Conservation (phyloP, 2,113 vertebrate genomes). For the Syrrhaptes paradoxus region DNA sequence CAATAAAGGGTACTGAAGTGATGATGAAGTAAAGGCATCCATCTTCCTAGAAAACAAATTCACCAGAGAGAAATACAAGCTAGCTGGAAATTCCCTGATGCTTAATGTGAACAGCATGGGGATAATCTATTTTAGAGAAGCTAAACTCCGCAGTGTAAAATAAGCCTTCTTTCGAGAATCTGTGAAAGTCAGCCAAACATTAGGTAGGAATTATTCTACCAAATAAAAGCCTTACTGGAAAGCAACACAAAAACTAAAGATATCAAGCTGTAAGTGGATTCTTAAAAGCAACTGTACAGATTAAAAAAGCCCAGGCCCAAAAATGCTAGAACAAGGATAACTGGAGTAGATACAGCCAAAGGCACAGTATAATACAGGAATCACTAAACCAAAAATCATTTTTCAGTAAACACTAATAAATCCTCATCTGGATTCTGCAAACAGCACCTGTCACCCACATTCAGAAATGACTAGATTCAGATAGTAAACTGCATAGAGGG, state of each 20-base stretch:
- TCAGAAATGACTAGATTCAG: not conserved
- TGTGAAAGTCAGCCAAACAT: not conserved
- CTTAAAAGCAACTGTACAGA: not conserved
- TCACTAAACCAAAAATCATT: not conserved
- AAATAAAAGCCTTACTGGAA: slow-evolving; percentile 22
- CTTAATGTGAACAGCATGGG: slow-evolving; percentile 8
- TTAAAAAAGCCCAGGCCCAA: not conserved
- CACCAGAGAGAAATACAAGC: not conserved
- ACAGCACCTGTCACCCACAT: not conserved
- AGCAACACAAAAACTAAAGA: not conserved
- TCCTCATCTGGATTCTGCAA: not conserved
- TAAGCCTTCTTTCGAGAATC: not conserved
- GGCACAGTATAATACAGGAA: not conserved
- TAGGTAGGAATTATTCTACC: not conserved
- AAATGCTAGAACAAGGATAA: not conserved
- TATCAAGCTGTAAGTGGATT: not conserved
- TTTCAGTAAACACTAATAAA: not conserved
- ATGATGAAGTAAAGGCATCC: not conserved
- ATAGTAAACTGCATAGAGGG: not conserved
- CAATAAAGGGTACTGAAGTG: not conserved
- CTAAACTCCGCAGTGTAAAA: not conserved
- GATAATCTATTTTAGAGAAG: not conserved
- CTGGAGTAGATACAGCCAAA: not conserved
- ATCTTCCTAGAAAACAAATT: not conserved
- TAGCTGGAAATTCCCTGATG: slow-evolving; percentile 7